Percentiles rank a stretch among this genome's conserved stretches.
Conservation (phyloP, 2,888 invertebrate genomes). For the Lepidochrysops patricia region DNA sequence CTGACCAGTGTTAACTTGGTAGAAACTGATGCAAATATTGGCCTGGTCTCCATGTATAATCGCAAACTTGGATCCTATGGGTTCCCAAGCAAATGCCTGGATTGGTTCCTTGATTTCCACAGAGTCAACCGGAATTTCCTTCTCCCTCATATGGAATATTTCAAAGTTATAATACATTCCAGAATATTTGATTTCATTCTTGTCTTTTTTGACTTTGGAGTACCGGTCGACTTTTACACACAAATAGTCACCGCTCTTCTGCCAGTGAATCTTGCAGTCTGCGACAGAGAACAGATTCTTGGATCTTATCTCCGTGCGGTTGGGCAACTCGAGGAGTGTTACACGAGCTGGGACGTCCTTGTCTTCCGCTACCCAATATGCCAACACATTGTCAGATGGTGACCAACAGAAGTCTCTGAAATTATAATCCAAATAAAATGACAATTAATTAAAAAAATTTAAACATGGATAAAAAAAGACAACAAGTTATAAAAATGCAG, state of each 20-base stretch:
- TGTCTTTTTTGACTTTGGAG: slow-evolving; percentile 94
- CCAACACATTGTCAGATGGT: slow-evolving; percentile 95
- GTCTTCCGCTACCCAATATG: slow-evolving; percentile 98
- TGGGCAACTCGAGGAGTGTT: slow-evolving; percentile 93
- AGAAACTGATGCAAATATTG: slow-evolving; percentile 92
- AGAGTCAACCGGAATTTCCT: slow-evolving; percentile 97
- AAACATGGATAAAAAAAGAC: too few relatives aligned
- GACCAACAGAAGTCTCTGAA: slow-evolving; percentile 96
- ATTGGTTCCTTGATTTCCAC: slow-evolving; percentile 96
- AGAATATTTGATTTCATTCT: slow-evolving; percentile 93
- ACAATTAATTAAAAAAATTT: too few relatives aligned
- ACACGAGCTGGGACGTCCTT: slow-evolving; percentile 97
- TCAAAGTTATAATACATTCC: slow-evolving; percentile 99
- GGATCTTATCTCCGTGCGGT: slow-evolving; percentile 89
- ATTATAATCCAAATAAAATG: slow-evolving; percentile 15
- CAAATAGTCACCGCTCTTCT: slow-evolving; percentile 96
- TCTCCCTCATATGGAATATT: slow-evolving; percentile 98
- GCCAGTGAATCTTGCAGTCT: slow-evolving; percentile 99
- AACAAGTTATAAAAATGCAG: too few relatives aligned
- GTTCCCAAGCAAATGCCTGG: slow-evolving; percentile 98
- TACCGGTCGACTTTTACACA: slow-evolving; percentile 91
- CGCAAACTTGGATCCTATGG: slow-evolving; percentile 95
- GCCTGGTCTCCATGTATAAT: slow-evolving; percentile 94
- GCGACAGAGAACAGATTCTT: slow-evolving; percentile 98
- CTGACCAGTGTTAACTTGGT: slow-evolving; percentile 89